Percentiles rank a stretch among this genome's conserved stretches.
Evolutionary conservation across 1,140 invertebrate species (phyloP).

Genomic region (Pemphigus obesinymphae): DNA sequence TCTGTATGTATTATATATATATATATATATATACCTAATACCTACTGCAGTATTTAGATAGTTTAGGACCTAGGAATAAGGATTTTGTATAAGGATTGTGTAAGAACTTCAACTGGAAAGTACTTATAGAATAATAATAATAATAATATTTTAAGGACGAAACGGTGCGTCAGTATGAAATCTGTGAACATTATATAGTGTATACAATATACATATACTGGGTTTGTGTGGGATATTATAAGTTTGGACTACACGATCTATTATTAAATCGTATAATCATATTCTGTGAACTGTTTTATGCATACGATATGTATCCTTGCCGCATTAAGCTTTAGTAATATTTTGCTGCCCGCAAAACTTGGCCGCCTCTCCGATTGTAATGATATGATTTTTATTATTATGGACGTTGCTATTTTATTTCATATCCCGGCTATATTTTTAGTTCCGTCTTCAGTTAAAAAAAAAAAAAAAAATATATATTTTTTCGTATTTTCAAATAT

Average conservation of each 20-base stretch:
- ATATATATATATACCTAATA: no score
- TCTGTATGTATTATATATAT: no score
- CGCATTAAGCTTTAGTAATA: background rate
- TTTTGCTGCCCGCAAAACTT: background rate
- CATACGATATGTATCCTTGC: background rate
- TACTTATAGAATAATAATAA: no score
- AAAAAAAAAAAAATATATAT: background rate
- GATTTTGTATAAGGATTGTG: no score
- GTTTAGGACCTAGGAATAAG: no score
- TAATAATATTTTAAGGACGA: background rate
- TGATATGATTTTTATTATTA: background rate
- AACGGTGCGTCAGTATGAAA: background rate
- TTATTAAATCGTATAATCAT: conserved; percentile 25
- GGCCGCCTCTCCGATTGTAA: background rate
- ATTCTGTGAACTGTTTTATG: background rate
- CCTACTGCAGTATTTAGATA: no score
- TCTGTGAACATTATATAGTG: no score
- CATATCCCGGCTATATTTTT: background rate
- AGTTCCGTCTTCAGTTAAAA: background rate
- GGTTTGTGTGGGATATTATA: background rate
- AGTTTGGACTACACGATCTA: background rate
- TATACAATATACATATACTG: background rate
- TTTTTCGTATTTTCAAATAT: background rate
- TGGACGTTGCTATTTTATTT: background rate
- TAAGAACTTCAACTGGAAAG: no score